Evolutionary conservation across 2,888 invertebrate genomes (phyloP), one percentile per base, ranked within the genome.

Genomic region (Hypomecis punctinalis): DNA sequence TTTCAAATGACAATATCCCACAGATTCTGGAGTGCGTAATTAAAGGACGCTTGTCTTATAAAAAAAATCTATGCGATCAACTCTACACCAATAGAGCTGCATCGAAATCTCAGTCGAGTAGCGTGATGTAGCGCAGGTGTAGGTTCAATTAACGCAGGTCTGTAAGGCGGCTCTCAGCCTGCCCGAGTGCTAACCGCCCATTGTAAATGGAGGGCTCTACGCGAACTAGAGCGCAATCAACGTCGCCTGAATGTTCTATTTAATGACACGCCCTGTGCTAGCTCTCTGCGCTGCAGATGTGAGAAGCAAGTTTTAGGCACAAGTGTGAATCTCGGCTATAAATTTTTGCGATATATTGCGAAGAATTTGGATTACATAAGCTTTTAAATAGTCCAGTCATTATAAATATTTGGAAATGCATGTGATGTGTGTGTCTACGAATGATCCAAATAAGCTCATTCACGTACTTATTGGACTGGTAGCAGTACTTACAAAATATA

Each of bases 171-270:
- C 75, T 72, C 76, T 75, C 66, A 75, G 72, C 68, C n/a, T 66
- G 74, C 75, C 74, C 80, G 81, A 83, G 85, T 84, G 88, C 87
- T 86, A 86, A 84, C 84, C 80, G 81, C 71, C 87, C 82, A 88
- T 88, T 90, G 87, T 81, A 66, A 66, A 63, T 79, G 75, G 69
- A 89, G 87, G 45, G 77, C 78, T 52, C 83, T 84, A 75, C 75
- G 64, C 46, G 64, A 36, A 71, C 70, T 74, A 70, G 71, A 68
- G 66, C 72, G 78, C 82, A 82, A 80, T 79, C 80, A 79, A 61
- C 69, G 63, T 68, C 68, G 68, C 66, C 52, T 42, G 54, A 48
- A 58, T 53, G 63, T 58, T 43, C 36, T 10, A 13, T 45, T 10
- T 60, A 56, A 53, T 39, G 51, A 37, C 49, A 8, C 23, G 23